Conservation (phyloP, 1,140 invertebrate genomes). For the Amyelois transitella region DNA sequence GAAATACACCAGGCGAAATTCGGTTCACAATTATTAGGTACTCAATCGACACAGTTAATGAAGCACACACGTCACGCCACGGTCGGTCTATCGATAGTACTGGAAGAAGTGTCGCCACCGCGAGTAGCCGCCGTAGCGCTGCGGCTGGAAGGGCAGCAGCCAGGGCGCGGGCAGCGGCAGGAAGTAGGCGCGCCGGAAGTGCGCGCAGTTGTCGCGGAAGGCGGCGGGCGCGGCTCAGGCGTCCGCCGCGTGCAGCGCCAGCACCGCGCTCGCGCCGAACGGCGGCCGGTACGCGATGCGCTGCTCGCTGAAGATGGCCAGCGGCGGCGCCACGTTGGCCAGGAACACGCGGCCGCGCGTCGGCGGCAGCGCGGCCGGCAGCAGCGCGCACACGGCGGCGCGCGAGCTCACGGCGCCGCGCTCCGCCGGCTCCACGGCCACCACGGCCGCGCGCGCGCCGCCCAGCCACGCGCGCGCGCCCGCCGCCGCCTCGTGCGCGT, state of each 20-base stretch:
- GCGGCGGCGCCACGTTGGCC: conserved; percentile 89
- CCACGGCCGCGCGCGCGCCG: conserved; percentile 89
- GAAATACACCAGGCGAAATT: too few relatives aligned
- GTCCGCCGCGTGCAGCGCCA: conserved; percentile 84
- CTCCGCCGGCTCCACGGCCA: conserved; percentile 77
- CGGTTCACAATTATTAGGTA: too few relatives aligned
- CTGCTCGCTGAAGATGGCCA: conserved; percentile 83
- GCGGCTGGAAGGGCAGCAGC: too few relatives aligned
- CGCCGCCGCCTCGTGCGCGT: conserved; percentile 75
- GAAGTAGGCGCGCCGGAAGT: too few relatives aligned
- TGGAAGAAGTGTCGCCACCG: too few relatives aligned
- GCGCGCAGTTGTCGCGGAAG: background rate
- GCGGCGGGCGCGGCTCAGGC: conserved; percentile 6
- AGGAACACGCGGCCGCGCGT: conserved; percentile 89
- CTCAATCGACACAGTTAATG: too few relatives aligned
- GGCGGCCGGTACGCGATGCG: conserved; percentile 89
- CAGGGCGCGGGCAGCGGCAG: too few relatives aligned
- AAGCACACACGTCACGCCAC: too few relatives aligned
- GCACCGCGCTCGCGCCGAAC: conserved; percentile 91
- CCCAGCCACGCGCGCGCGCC: conserved; percentile 81
- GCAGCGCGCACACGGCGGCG: conserved; percentile 81
- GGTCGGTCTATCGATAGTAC: too few relatives aligned
- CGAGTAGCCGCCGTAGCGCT: too few relatives aligned
- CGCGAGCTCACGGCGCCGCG: conserved; percentile 71
- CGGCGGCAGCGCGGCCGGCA: conserved; percentile 83